phyloP scores from a whole-genome alignment of 2,797 vertebrate species.

The Euphonia xanthogaster region DNA sequence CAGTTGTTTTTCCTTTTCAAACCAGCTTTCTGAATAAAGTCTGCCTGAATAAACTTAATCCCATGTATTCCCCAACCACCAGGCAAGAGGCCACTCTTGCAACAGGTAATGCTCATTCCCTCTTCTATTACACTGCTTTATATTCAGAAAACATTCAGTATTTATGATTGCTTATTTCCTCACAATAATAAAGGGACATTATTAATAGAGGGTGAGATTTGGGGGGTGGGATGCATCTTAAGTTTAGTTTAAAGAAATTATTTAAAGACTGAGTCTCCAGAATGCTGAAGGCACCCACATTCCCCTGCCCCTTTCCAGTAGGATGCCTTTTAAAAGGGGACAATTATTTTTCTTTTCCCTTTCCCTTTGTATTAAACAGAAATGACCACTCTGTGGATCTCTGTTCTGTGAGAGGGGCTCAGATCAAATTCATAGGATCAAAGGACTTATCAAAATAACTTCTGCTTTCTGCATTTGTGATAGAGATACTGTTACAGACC shows the following conservation, averaged over 20 bases:
- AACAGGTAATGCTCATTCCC: neutral
- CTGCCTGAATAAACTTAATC: neutral
- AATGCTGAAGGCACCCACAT: neutral
- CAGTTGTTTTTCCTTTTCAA: neutral
- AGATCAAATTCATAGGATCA: neutral
- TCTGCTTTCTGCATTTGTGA: neutral
- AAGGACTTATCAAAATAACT: neutral
- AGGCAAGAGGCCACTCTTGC: neutral
- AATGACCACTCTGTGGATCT: neutral
- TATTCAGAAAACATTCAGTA: neutral
- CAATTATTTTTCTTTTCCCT: neutral
- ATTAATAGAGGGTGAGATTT: neutral
- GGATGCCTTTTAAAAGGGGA: neutral
- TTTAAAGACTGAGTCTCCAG: neutral
- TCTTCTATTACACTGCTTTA: neutral
- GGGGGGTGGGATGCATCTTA: neutral
- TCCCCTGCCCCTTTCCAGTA: rapidly evolving
- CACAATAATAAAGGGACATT: neutral
- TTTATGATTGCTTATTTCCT: neutral
- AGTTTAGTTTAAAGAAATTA: neutral
- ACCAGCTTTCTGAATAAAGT: neutral
- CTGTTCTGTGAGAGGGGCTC: neutral
- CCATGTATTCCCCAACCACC: neutral
- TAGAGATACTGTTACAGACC: neutral
- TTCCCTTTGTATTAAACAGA: neutral